Percentiles rank a stretch among this genome's conserved stretches.
phyloP scores from a whole-genome alignment of 2,888 invertebrate species.

The Cordylochernes scorpioides region DNA sequence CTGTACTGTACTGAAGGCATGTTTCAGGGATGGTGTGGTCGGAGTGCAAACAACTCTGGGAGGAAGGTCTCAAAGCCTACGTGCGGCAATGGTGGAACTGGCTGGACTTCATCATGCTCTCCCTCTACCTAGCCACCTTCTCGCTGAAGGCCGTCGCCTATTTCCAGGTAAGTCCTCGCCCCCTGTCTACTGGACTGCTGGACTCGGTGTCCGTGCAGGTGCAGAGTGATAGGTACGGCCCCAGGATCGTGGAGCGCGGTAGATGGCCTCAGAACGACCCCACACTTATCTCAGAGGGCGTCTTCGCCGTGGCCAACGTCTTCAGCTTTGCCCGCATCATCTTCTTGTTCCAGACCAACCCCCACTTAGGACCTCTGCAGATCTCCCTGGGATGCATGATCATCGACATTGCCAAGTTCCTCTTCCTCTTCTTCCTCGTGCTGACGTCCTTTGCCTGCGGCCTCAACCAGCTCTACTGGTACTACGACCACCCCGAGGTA shows the following conservation, averaged over 20 bases:
- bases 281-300: conserved; percentile 28
- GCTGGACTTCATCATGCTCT: conserved; percentile 31
- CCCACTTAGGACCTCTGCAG: conserved; percentile 29
- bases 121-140: conserved; percentile 29
- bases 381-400: conserved; percentile 30
- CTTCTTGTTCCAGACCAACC: conserved; percentile 29
- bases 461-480: conserved; percentile 42
- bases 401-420: conserved; percentile 29
- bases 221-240: conserved; percentile 19
- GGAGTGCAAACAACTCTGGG: conserved; percentile 31
- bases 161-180: too few relatives aligned
- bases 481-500: too few relatives aligned
- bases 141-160: conserved; percentile 25
- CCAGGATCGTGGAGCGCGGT: conserved; percentile 20
- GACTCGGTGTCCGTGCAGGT: too few relatives aligned
- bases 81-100: conserved; percentile 31
- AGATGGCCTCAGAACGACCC: conserved; percentile 28
- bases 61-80: conserved; percentile 27
- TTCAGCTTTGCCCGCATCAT: conserved; percentile 30
- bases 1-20: not conserved
- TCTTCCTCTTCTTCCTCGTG: conserved; percentile 27
- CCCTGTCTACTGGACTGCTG: too few relatives aligned
- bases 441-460: conserved; percentile 27
- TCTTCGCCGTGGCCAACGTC: conserved; percentile 30
- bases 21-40: conserved; percentile 28